Conservation (phyloP, 2,113 vertebrate species). For the Tragelaphus scriptus region DNA sequence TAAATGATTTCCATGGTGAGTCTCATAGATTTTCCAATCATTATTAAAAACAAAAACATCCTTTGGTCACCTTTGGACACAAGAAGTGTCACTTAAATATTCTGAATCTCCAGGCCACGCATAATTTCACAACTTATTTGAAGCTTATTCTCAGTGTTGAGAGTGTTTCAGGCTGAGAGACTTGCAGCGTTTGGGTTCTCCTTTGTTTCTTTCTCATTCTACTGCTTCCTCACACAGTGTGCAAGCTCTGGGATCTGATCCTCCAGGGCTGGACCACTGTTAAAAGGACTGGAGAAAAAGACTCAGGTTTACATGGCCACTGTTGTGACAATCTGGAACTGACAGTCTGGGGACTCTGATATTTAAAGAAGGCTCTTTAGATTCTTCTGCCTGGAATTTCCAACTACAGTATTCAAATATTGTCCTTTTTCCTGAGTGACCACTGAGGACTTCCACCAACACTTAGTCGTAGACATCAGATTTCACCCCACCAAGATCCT, state of each 20-base stretch:
- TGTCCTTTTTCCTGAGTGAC: not conserved
- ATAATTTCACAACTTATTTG: not conserved
- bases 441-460: not conserved
- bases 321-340: not conserved
- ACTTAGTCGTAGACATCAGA: not conserved
- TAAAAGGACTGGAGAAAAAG: not conserved
- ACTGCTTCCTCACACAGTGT: not conserved
- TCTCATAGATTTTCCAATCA: not conserved
- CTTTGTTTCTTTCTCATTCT: not conserved
- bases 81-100: not conserved
- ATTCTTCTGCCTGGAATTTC: not conserved
- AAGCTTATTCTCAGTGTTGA: not conserved
- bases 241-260: not conserved
- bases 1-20: not conserved
- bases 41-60: not conserved
- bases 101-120: not conserved
- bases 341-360: not conserved
- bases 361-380: not conserved
- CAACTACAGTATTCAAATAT: not conserved
- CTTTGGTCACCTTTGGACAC: not conserved
- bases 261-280: not conserved
- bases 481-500: not conserved
- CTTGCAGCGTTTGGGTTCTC: not conserved
- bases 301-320: not conserved
- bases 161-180: not conserved